Conservation (phyloP, 2,797 vertebrate genomes). For the Notolepis coatsorum region DNA sequence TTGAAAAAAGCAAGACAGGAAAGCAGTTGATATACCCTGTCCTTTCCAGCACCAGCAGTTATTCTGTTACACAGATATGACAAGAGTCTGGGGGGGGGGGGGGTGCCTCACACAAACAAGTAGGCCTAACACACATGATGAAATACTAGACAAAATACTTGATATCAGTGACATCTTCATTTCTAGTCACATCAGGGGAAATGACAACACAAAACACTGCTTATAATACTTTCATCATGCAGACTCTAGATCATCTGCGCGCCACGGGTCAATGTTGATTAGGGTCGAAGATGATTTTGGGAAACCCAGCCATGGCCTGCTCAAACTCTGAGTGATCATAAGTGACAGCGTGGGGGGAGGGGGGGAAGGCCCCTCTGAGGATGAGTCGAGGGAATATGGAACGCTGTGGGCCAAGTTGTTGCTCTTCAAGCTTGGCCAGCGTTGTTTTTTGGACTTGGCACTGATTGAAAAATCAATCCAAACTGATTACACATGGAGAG, state of each 20-base stretch:
- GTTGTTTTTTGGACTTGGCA: not conserved
- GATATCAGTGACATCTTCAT: no score
- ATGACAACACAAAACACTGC: no score
- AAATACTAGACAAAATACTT: no score
- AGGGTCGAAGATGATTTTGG: no score
- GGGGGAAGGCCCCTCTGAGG: not conserved
- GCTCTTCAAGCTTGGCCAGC: not conserved
- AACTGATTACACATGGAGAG: not conserved
- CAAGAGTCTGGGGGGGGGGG: no score
- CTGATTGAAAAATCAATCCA: constrained; percentile 2
- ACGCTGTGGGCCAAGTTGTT: not conserved
- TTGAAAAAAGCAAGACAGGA: not conserved
- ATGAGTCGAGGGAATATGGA: not conserved
- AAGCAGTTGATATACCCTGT: not conserved
- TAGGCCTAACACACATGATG: no score
- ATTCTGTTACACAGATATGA: not conserved
- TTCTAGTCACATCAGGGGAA: no score
- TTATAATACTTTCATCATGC: no score
- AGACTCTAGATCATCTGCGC: no score
- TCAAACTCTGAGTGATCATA: not conserved
- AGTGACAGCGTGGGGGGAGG: not conserved
- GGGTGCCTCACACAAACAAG: no score
- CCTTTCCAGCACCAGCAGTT: not conserved
- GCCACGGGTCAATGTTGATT: no score
- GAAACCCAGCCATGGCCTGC: no score